These are phyloP conservation scores for Cuniculus paca DNA, from an alignment of 2,797 vertebrate species.

Conservation along the genomic window DNA sequence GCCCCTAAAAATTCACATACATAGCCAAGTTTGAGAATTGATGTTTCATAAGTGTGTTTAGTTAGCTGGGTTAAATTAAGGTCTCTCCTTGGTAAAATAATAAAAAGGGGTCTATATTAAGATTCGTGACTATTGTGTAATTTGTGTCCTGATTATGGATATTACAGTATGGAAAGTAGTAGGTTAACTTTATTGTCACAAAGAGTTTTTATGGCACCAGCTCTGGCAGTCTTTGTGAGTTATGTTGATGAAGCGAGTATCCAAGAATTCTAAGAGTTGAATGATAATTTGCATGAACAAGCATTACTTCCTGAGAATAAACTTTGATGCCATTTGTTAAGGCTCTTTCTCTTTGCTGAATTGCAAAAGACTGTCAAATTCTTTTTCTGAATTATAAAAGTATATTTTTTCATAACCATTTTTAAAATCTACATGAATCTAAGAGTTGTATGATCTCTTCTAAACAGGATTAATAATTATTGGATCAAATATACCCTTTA, in stretches of 20 bases:
- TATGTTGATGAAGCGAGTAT: not conserved
- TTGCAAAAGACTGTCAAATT: slow-evolving; percentile 29
- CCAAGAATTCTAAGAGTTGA: slow-evolving; percentile 46
- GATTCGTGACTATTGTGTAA: not conserved
- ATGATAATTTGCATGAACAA: slow-evolving; percentile 25
- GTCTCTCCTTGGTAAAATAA: slow-evolving; percentile 16
- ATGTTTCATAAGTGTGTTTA: not conserved
- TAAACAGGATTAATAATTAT: not conserved
- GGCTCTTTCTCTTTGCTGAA: slow-evolving; percentile 28
- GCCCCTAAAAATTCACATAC: not conserved
- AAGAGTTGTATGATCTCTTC: not conserved
- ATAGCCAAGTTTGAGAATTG: not conserved
- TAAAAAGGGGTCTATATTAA: slow-evolving; percentile 43
- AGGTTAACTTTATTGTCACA: not conserved
- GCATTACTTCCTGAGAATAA: slow-evolving; percentile 65
- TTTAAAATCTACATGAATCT: not conserved
- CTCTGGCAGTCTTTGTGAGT: not conserved
- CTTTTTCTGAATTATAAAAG: slow-evolving; percentile 63
- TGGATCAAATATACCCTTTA: slow-evolving; percentile 12
- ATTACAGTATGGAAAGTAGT: not conserved
- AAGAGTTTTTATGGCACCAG: slow-evolving; percentile 15
- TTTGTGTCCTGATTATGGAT: not conserved
- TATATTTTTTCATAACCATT: slow-evolving; percentile 29
- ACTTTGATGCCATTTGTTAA: slow-evolving; percentile 11
- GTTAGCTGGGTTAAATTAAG: not conserved